These are phyloP conservation scores for Halyomorpha halys DNA, from an alignment of 1,140 invertebrate genomes.

Conservation along the genomic window DNA sequence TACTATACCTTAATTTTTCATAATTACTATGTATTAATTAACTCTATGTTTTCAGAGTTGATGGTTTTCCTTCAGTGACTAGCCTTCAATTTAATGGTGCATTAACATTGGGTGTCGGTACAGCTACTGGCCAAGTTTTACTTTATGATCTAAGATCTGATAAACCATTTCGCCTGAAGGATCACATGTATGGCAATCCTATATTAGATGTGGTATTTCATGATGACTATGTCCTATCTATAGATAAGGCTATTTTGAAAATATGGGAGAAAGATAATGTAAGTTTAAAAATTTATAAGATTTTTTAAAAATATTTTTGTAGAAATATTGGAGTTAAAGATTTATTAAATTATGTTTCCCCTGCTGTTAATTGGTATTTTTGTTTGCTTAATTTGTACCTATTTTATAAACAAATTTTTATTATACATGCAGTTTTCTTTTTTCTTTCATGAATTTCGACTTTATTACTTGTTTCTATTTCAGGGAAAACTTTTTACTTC, in stretches of 20 bases:
- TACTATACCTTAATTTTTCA: no score
- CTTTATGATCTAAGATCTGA: conserved; percentile 90
- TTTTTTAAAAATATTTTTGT: no score
- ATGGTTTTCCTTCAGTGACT: conserved; percentile 64
- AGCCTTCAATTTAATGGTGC: conserved; percentile 70
- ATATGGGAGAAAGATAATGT: conserved; percentile 89
- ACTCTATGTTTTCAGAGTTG: conserved; percentile 39
- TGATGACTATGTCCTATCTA: conserved; percentile 76
- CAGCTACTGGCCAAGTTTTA: conserved; percentile 82
- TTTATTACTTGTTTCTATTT: conserved; percentile 34
- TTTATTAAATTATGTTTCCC: no score
- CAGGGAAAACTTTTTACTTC: conserved; percentile 88
- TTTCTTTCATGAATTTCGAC: no score
- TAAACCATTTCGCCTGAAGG: conserved; percentile 81
- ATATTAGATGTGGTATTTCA: conserved; percentile 87
- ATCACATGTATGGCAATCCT: conserved; percentile 88
- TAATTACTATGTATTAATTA: no score
- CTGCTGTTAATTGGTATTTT: no score
- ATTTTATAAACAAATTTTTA: no score
- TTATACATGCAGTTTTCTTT: no score
- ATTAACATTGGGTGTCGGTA: conserved; percentile 82
- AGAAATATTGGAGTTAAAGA: no score
- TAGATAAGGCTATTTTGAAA: conserved; percentile 86
- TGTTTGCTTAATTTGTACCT: no score
- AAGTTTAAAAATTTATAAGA: conserved; percentile 34